Evolutionary conservation across 1,140 invertebrate genomes (phyloP), one percentile per base, ranked within the genome.

Genomic region (Mercenaria mercenaria): DNA sequence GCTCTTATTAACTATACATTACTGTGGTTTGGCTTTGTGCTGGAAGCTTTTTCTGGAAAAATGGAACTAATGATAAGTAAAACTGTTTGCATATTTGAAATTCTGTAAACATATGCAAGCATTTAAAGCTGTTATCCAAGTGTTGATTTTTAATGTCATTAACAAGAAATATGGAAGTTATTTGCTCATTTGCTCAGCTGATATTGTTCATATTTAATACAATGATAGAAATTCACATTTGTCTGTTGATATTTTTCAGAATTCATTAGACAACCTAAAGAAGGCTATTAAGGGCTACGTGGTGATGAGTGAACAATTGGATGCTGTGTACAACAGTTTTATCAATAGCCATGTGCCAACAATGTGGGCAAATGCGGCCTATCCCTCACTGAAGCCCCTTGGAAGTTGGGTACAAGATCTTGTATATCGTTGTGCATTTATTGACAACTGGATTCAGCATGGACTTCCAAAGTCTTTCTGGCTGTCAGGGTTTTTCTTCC

Each of bases 401-500:
- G 97, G 97, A 52, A 98, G 97, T 94, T 99, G 98, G 97, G 97
- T 98, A 26, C 97, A 97, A 81, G 98, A 99, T 94, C 97, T 99
- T 47, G 96, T 97, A 47, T 95, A 98, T 10, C 96, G 98, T 74
- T 96, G 98, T 43, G 97, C 98, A 93, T 98, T 98, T 94, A 97
- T 99, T 77, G 96, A 97, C 97, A 97, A 96, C 85, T 99, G 98
- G 98, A 96, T 98, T 20, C 95, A 96, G 56, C 96, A 97, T 15
- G 97, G 97, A 8, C 96, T 96, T n/a, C 98, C 98, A 18, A 96
- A 97, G 50, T 98, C 98, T 8, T 99, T 97, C 94, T 99, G 98
- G 98, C 95, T 99, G 43, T 98, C 98, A 56, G 98, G 98, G 26
- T 97, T 99, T 93, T 99, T 98, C 95, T 99, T 98, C 94, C 98